Evolutionary conservation across 2,888 invertebrate genomes (phyloP), one percentile per base, ranked within the genome.

Genomic region (Ceriagrion tenellum): DNA sequence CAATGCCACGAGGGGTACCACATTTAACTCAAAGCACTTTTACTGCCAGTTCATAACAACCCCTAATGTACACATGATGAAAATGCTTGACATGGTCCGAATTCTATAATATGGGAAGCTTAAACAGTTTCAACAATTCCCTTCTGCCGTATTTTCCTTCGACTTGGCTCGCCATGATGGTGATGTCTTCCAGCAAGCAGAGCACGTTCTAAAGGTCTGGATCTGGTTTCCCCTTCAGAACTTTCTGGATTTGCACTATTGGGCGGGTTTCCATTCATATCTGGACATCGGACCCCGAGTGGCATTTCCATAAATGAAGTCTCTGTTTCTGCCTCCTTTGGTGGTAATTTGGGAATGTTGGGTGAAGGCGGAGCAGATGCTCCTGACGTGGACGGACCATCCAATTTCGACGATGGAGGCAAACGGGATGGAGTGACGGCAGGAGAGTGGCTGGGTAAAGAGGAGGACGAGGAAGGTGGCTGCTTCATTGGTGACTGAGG

Each of bases 301-400:
- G 93, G 93, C 93, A 93, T 93, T 93, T 93, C 93, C 93, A 93
- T 93, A 26, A 93, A 93, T 4, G 93, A 93, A 47, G 93, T 93
- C 93, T 93, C 93, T n/a, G 69, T 93, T 69, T 93, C 93, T 3
- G 93, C 93, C 63, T 69, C 69, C 69, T 93, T 93, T 40, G 93
- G 69, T 0, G 93, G 93, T 12, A 69, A 69, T 47, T 93, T 93
- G 16, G 93, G 93, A 74, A 93, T 69, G 47, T n/a, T 69, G 35
- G 93, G 69, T 93, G 69, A 93, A 47, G 93, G 74, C 20, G 93
- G 93, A 59, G 93, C 93, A 93, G 93, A 93, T 35, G 93, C 93
- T 35, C 63, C 93, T 13, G 69, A 93, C 26, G 93, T 74, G 93
- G 93, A 93, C 93, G 93, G 93, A 93, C 93, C 93, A 69, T 93